Evolutionary conservation across 2,113 vertebrate genomes (phyloP).

Genomic region (Plectropomus leopardus): DNA sequence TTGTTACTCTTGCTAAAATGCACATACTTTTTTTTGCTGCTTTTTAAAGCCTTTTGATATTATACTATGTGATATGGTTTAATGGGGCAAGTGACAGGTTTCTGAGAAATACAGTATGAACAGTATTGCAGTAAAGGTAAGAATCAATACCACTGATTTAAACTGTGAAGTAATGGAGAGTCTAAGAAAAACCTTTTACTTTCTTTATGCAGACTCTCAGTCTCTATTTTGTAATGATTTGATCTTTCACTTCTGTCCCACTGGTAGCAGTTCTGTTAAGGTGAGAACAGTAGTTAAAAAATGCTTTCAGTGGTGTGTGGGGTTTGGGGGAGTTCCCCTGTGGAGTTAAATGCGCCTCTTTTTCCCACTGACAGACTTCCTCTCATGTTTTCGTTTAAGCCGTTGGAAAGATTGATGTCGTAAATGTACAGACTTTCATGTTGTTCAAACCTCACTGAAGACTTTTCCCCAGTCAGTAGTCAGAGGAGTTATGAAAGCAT

Average conservation of each 20-base stretch:
- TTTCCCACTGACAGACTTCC: slow-evolving; percentile 37
- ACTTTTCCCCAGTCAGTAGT: slow-evolving; percentile 46
- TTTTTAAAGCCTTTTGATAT: background rate
- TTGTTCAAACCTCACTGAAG: slow-evolving; percentile 38
- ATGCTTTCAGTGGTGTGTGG: slow-evolving; percentile 19
- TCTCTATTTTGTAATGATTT: slow-evolving; percentile 33
- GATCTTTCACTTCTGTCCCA: slow-evolving; percentile 30
- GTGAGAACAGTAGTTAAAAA: background rate
- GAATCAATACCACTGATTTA: background rate
- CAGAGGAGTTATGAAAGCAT: slow-evolving; percentile 47
- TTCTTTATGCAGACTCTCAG: background rate
- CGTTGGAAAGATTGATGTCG: slow-evolving; percentile 57
- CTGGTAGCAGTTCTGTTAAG: background rate
- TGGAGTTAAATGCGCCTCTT: slow-evolving; percentile 8
- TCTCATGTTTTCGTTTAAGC: slow-evolving; percentile 42
- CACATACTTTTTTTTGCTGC: background rate
- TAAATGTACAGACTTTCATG: slow-evolving; percentile 51
- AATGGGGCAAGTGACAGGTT: slow-evolving; percentile 25
- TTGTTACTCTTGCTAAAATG: background rate
- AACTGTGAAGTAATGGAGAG: slow-evolving; percentile 8
- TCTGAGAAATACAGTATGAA: slow-evolving; percentile 51
- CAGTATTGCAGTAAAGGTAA: background rate
- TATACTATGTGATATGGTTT: background rate
- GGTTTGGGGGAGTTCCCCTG: slow-evolving; percentile 33
- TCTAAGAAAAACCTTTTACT: background rate